phyloP scores from a whole-genome alignment of 2,888 invertebrate species.

The Eumerus sabulonum region DNA sequence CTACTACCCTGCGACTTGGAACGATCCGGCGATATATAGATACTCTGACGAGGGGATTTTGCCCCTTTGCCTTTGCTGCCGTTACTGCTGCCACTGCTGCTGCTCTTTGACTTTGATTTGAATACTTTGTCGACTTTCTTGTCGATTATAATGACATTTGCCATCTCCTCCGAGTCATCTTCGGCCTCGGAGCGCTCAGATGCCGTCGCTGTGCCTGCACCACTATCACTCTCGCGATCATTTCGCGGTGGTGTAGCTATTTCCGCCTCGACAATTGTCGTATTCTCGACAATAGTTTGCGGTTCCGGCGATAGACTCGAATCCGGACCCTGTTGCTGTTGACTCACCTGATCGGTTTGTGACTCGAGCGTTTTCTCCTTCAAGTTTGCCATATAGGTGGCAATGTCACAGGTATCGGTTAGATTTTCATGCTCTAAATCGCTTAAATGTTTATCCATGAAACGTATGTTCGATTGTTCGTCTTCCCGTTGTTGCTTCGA shows the following conservation, averaged over 20 bases:
- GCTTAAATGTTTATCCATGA: conserved; percentile 78
- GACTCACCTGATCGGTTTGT: conserved; percentile 72
- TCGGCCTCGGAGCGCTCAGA: conserved; percentile 76
- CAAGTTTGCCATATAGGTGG: conserved; percentile 78
- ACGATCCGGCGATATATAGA: conserved; percentile 81
- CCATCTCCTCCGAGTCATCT: conserved; percentile 76
- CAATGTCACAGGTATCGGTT: conserved; percentile 78
- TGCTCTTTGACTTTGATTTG: conserved; percentile 75
- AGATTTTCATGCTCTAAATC: conserved; percentile 78
- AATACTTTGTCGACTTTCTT: conserved; percentile 79
- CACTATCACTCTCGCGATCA: conserved; percentile 74
- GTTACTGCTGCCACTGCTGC: conserved; percentile 68
- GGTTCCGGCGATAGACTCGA: conserved; percentile 78
- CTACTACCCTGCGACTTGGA: conserved; percentile 78
- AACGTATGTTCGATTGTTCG: conserved; percentile 75
- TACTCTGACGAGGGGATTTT: conserved; percentile 81
- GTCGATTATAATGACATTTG: conserved; percentile 76
- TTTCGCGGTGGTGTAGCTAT: conserved; percentile 76
- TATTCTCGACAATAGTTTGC: conserved; percentile 78
- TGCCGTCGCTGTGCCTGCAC: conserved; percentile 75
- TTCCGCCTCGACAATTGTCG: conserved; percentile 75
- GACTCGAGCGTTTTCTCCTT: conserved; percentile 78
- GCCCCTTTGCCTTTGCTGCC: conserved; percentile 72
- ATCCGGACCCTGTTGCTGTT: conserved; percentile 76
- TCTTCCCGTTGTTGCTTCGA: conserved; percentile 76